Evolutionary conservation across 2,888 invertebrate genomes (phyloP).

Genomic region (Napeogenes inachia): DNA sequence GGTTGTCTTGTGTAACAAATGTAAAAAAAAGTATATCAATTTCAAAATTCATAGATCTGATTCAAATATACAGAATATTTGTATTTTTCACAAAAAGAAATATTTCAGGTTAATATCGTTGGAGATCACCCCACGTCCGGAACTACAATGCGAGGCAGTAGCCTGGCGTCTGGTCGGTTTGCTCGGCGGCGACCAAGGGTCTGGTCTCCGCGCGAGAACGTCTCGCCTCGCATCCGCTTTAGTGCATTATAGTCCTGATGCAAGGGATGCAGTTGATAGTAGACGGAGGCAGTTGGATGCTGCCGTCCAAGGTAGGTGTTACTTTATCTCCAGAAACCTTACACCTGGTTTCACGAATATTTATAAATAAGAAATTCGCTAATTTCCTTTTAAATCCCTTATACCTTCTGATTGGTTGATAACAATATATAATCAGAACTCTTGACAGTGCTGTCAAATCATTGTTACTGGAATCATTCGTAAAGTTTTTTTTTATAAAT

Average conservation of each 20-base stretch:
- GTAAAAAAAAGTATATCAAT: background rate
- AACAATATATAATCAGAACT: no score
- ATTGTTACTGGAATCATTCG: no score
- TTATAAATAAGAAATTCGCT: no score
- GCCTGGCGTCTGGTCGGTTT: constrained; percentile 91
- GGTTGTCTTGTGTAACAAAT: no score
- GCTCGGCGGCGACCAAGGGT: constrained; percentile 78
- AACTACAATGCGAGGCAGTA: constrained; percentile 86
- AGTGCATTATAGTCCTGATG: constrained; percentile 80
- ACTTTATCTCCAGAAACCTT: background rate
- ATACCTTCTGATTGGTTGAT: no score
- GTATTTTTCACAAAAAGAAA: background rate
- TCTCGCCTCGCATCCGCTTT: constrained; percentile 78
- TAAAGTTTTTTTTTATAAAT: no score
- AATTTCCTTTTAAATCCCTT: no score
- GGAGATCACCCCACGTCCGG: constrained; percentile 79
- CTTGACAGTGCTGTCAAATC: no score
- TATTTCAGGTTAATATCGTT: constrained; percentile 55
- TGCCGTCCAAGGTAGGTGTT: constrained; percentile 84
- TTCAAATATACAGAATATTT: no score
- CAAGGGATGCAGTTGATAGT: constrained; percentile 82
- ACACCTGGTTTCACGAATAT: no score
- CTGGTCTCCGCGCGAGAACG: constrained; percentile 80
- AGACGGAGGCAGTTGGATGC: constrained; percentile 86
- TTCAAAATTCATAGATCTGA: no score